A percentile compares a stretch with the other conserved stretches of the same genome.
phyloP scores from a whole-genome alignment of 2,113 vertebrate genomes.

The Paramormyrops kingsleyae region DNA sequence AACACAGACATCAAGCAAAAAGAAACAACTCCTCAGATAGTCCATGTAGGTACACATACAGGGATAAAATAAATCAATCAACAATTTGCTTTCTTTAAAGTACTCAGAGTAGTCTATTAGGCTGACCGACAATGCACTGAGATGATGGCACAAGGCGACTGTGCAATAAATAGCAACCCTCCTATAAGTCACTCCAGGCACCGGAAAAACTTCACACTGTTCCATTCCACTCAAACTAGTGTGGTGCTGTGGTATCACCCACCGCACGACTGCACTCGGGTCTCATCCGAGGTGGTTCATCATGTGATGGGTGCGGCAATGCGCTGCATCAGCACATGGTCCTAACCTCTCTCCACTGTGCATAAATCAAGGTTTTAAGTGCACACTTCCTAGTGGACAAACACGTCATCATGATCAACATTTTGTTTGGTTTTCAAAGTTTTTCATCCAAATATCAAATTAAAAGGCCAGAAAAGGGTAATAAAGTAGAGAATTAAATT shows the following conservation, averaged over 20 bases:
- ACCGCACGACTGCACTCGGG: too few relatives aligned
- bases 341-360: neutral
- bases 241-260: too few relatives aligned
- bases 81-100: neutral
- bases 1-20: neutral
- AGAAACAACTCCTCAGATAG: neutral
- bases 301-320: too few relatives aligned
- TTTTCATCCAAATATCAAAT: neutral
- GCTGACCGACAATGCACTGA: neutral
- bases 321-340: too few relatives aligned
- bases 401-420: neutral
- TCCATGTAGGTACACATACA: neutral
- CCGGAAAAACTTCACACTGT: too few relatives aligned
- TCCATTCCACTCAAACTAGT: too few relatives aligned
- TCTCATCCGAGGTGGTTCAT: too few relatives aligned
- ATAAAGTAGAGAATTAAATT: neutral
- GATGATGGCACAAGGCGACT: neutral
- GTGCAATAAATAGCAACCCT: neutral
- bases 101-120: neutral
- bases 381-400: neutral
- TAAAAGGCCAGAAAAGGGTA: neutral
- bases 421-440: neutral
- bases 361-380: neutral
- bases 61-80: neutral
- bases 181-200: too few relatives aligned